These are phyloP conservation scores for Nysson spinosus DNA, from an alignment of 2,888 invertebrate species.

Conservation along the genomic window DNA sequence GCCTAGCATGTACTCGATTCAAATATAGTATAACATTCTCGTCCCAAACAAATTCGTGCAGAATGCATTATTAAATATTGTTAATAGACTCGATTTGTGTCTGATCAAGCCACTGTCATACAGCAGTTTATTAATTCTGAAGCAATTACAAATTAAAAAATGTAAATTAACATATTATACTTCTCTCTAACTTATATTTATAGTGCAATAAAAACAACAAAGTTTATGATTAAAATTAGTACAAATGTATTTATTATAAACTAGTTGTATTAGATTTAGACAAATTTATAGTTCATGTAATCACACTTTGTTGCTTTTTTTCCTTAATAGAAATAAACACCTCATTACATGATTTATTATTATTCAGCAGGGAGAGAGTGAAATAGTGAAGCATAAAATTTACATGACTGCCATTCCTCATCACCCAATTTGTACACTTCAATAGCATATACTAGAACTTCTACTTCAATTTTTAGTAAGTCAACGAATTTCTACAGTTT, in stretches of 20 bases:
- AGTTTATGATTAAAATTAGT: slow-evolving; percentile 69
- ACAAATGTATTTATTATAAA: slow-evolving; percentile 68
- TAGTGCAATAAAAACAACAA: slow-evolving; percentile 67
- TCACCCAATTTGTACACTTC: slow-evolving; percentile 52
- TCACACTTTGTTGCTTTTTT: slow-evolving; percentile 64
- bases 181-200: slow-evolving; percentile 59
- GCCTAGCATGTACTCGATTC: too few relatives aligned
- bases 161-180: slow-evolving; percentile 56
- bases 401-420: slow-evolving; percentile 43
- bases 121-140: slow-evolving; percentile 58
- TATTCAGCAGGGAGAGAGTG: slow-evolving; percentile 18
- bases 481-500: slow-evolving; percentile 44
- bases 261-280: slow-evolving; percentile 61
- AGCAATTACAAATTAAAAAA: slow-evolving; percentile 62
- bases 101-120: slow-evolving; percentile 55
- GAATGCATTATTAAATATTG: slow-evolving; percentile 22
- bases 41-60: too few relatives aligned
- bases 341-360: slow-evolving; percentile 57
- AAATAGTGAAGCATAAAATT: slow-evolving; percentile 43
- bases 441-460: slow-evolving; percentile 44
- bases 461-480: slow-evolving; percentile 29
- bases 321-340: slow-evolving; percentile 61
- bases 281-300: slow-evolving; percentile 62
- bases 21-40: too few relatives aligned
- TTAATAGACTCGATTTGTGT: slow-evolving; percentile 27